Percentiles rank a stretch among this genome's conserved stretches.
These are phyloP conservation scores for Nestor notabilis DNA, from an alignment of 2,113 vertebrate species.

Conservation along the genomic window DNA sequence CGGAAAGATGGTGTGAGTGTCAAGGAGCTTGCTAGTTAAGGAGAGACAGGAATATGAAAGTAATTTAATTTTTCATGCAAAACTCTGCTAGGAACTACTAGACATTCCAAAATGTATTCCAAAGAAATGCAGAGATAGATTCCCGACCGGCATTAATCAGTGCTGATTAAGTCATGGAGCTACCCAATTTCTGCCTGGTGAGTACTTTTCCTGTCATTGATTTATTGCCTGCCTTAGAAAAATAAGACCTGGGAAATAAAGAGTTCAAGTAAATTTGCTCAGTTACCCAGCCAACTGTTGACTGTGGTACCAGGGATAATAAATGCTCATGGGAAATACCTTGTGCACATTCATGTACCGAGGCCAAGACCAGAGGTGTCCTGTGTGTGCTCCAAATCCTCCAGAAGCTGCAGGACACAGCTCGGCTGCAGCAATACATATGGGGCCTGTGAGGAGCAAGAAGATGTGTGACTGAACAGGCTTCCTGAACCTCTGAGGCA, in stretches of 20 bases:
- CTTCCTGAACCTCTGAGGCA: background rate
- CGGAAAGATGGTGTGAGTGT: background rate
- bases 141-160: constrained; percentile 68
- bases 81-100: constrained; percentile 35
- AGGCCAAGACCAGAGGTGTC: background rate
- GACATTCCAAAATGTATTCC: constrained; percentile 65
- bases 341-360: background rate
- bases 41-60: background rate
- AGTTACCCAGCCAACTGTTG: constrained; percentile 63
- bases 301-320: constrained; percentile 51
- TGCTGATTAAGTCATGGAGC: constrained; percentile 71
- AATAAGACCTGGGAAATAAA: constrained; percentile 69
- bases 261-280: constrained; percentile 68
- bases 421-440: background rate
- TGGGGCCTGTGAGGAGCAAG: background rate
- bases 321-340: constrained; percentile 48
- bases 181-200: constrained; percentile 71
- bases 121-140: constrained; percentile 65
- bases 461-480: background rate
- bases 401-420: background rate
- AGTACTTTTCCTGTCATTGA: constrained; percentile 71
- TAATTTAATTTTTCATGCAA: constrained; percentile 45
- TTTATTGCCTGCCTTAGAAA: constrained; percentile 69
- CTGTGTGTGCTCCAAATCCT: background rate
- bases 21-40: background rate